Base-by-base conservation (phyloP, 2,888 invertebrate genomes). In the Keiferia lycopersicella region DNA sequence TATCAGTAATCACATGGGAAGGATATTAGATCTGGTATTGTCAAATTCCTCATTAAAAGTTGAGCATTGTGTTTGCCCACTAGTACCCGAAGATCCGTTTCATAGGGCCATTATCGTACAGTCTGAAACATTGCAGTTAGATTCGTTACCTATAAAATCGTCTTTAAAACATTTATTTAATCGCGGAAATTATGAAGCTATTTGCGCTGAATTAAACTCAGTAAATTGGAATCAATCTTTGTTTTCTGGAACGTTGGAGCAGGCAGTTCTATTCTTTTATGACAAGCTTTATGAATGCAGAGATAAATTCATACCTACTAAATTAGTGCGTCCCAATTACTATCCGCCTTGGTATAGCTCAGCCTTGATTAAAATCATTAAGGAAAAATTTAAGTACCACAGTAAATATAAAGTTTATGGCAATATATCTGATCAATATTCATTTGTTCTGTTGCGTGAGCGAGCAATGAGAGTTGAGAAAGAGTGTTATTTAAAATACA, bases 261-360 rank as follows among this genome's bases (percentile, higher is more conserved):
- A 41, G 1, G 48, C 65, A 2, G 34, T 64, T 0, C 11, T 16
- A 12, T 41, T 20, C 2, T 66, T 69, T n/a, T 69, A 69, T 60
- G 38, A 41, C 8, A 64, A 20, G 10, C 20, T 67, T 8, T 61
- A 65, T 14, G 50, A 51, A 2, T 3, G 58, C 1, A 62, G 66
- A 26, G 58, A 65, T 50, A 58, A 53, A 16, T 51, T 62, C 51
- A 62, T 66, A 18, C 65, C 65, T 6, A 7, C 38, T 0, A 69
- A 66, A 68, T 1, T 59, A 4, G 41, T 64, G 2, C 14, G 1
- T 8, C 18, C 50, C 6, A 61, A 16, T 20, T 38, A 22, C 10
- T 61, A 66, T 39, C 68, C 70, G 1, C 62, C 63, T 4, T 73
- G 72, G 72, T 70, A 68, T 30, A 70, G 50, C n/a, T 38, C 66